Conservation (phyloP, 2,113 vertebrate genomes). For the Tachuris rubrigastra region DNA sequence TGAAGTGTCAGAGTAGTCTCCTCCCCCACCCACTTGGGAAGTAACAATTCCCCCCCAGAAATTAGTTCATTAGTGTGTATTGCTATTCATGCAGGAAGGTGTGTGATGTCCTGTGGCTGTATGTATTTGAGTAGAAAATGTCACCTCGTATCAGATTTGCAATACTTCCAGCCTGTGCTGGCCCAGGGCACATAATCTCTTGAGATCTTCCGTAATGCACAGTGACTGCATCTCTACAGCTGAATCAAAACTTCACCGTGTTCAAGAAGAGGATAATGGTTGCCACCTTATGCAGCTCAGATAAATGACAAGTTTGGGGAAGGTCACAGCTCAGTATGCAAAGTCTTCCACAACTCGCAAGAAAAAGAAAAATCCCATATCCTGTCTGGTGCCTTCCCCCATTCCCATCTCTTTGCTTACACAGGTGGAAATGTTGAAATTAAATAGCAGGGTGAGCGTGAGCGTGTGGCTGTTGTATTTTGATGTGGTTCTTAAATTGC, state of each 20-base stretch:
- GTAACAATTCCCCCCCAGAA: background rate
- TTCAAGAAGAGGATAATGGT: background rate
- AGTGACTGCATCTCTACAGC: conserved; percentile 1
- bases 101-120: conserved; percentile 17
- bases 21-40: background rate
- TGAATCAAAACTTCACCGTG: background rate
- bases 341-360: background rate
- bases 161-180: background rate
- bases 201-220: conserved; percentile 15
- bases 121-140: conserved; percentile 41
- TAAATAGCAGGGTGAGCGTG: background rate
- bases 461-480: background rate
- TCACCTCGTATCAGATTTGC: conserved; percentile 46
- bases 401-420: background rate
- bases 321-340: background rate
- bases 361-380: background rate
- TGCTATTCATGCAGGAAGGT: conserved; percentile 33
- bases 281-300: background rate
- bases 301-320: background rate
- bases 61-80: conserved; percentile 32
- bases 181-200: conserved; percentile 2
- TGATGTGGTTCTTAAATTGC: conserved; percentile 24
- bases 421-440: background rate
- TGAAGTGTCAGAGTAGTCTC: background rate
- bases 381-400: background rate